phyloP scores from a whole-genome alignment of 1,140 invertebrate species.

The Aphaenogaster ashmeadi region DNA sequence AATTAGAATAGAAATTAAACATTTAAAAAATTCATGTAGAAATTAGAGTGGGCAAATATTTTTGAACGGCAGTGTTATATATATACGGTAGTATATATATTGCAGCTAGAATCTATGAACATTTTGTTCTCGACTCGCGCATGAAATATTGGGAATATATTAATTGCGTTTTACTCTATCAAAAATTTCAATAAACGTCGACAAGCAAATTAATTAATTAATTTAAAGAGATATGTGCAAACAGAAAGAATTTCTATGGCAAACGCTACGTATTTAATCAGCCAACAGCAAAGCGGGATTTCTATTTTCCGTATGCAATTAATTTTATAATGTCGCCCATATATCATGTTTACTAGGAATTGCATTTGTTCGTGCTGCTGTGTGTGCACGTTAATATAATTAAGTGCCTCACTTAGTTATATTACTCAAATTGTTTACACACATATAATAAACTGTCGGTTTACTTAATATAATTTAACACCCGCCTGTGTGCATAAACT shows the following conservation, averaged over 20 bases:
- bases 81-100: not conserved
- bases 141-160: not conserved
- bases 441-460: slow-evolving; percentile 28
- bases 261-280: slow-evolving; percentile 49
- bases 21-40: too few relatives aligned
- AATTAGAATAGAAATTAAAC: too few relatives aligned
- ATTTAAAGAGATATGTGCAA: slow-evolving; percentile 31
- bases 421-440: slow-evolving; percentile 50
- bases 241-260: not conserved
- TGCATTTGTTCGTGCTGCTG: slow-evolving; percentile 9
- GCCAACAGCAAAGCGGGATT: slow-evolving; percentile 39
- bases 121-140: not conserved
- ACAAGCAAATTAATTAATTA: slow-evolving; percentile 41
- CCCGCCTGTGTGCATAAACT: not conserved
- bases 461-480: slow-evolving; percentile 35
- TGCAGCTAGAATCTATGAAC: not conserved
- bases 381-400: slow-evolving; percentile 44
- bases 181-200: slow-evolving; percentile 19
- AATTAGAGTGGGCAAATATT: too few relatives aligned
- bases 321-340: slow-evolving; percentile 54
- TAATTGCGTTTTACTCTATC: not conserved
- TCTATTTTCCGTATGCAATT: slow-evolving; percentile 58
- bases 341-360: slow-evolving; percentile 39
- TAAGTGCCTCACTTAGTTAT: slow-evolving; percentile 46
- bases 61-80: too few relatives aligned